Conservation (phyloP, 2,888 invertebrate species). For the Idaea biselata region DNA sequence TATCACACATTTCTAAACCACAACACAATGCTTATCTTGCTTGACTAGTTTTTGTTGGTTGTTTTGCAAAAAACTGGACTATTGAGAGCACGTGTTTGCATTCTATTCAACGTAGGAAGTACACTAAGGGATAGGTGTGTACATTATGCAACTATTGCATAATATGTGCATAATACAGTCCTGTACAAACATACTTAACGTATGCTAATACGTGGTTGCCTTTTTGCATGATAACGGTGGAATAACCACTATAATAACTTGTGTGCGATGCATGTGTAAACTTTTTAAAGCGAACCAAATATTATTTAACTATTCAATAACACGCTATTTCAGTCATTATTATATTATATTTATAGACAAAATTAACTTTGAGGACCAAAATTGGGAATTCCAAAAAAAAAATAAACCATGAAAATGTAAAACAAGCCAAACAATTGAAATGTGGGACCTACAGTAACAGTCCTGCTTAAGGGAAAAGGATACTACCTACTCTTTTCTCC, state of each 20-base stretch:
- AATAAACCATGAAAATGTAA: too few species aligned
- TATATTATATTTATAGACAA: too few species aligned
- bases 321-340: too few species aligned
- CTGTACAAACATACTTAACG: conserved; percentile 13
- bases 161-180: conserved; percentile 9
- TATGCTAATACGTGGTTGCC: conserved; percentile 17
- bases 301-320: too few species aligned
- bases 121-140: conserved; percentile 16
- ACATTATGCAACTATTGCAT: conserved; percentile 28
- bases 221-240: conserved; percentile 3
- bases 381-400: too few species aligned
- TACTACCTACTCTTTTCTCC: too few species aligned
- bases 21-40: conserved; percentile 7
- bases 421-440: too few species aligned
- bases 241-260: background rate
- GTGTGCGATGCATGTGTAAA: background rate
- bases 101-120: conserved; percentile 27
- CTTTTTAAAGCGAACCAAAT: background rate
- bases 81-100: conserved; percentile 31
- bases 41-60: background rate
- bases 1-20: background rate
- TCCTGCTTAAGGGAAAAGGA: too few species aligned
- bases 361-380: too few species aligned
- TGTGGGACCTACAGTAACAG: too few species aligned
- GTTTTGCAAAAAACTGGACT: conserved; percentile 18